Conservation (phyloP, 1,140 invertebrate genomes). For the Elysia chlorotica region DNA sequence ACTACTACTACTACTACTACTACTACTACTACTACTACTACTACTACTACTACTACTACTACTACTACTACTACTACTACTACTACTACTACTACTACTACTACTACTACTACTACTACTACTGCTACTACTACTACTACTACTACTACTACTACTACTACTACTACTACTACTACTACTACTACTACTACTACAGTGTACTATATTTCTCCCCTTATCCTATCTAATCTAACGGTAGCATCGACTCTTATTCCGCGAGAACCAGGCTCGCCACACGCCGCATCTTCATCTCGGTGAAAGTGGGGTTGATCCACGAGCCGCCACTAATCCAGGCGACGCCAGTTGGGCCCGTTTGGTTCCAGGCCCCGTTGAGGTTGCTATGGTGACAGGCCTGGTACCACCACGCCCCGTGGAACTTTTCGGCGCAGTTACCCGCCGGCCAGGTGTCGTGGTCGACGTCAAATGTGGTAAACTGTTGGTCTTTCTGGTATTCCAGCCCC, state of each 20-base stretch:
- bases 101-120: too few relatives aligned
- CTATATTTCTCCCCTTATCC: neutral
- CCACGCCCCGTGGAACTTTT: too few relatives aligned
- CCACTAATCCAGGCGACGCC: neutral
- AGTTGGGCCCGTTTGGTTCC: neutral
- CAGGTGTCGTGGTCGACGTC: too few relatives aligned
- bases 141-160: too few relatives aligned
- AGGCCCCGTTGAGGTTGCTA: neutral
- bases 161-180: slow-evolving; percentile 16
- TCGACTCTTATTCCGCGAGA: neutral
- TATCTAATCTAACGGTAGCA: slow-evolving; percentile 4
- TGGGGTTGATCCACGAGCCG: neutral
- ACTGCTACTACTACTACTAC: too few relatives aligned
- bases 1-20: slow-evolving; percentile 18
- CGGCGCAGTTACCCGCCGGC: too few relatives aligned
- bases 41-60: slow-evolving; percentile 19
- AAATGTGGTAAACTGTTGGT: too few relatives aligned
- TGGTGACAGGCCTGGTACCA: too few relatives aligned
- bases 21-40: slow-evolving; percentile 19
- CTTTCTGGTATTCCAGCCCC: too few relatives aligned
- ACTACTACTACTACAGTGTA: slow-evolving; percentile 10
- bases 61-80: slow-evolving; percentile 20
- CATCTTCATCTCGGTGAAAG: slow-evolving; percentile 7
- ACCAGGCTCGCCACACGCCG: neutral
- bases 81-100: slow-evolving; percentile 19